phyloP scores from a whole-genome alignment of 2,797 vertebrate genomes.

The Emydoidea blandingii region DNA sequence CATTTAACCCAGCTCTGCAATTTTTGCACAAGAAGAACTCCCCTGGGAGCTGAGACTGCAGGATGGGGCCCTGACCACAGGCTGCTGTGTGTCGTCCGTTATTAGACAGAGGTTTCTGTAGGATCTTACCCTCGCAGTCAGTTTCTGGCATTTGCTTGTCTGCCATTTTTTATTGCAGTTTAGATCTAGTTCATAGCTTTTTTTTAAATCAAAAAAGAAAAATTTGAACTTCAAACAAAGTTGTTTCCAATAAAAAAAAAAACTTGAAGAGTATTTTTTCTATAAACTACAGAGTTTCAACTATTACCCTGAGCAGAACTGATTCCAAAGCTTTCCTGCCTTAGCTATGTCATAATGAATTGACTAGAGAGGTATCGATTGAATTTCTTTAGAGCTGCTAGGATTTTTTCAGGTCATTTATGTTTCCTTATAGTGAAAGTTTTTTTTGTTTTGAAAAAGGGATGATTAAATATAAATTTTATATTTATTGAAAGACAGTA shows the following conservation, averaged over 20 bases:
- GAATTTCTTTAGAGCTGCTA: not conserved
- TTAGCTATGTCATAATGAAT: not conserved
- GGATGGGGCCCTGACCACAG: not conserved
- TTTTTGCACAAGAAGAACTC: not conserved
- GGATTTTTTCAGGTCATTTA: not conserved
- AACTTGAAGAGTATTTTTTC: not conserved
- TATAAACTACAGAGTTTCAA: not conserved
- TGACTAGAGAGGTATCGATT: not conserved
- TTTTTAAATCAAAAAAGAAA: not conserved
- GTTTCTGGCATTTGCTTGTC: not conserved
- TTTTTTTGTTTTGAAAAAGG: not conserved
- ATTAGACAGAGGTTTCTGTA: not conserved
- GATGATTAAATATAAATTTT: not conserved
- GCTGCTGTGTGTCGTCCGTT: not conserved
- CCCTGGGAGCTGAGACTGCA: not conserved
- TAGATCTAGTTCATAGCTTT: not conserved
- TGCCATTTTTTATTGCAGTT: not conserved
- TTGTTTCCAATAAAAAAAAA: not conserved
- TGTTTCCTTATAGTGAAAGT: slow-evolving; percentile 52
- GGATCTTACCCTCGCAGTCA: too few relatives aligned
- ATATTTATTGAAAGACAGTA: not conserved
- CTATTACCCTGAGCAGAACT: not conserved
- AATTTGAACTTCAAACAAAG: not conserved
- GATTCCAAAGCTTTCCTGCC: not conserved
- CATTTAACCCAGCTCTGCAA: not conserved